Conservation (phyloP, 2,888 invertebrate species). For the Brachyptera putata region DNA sequence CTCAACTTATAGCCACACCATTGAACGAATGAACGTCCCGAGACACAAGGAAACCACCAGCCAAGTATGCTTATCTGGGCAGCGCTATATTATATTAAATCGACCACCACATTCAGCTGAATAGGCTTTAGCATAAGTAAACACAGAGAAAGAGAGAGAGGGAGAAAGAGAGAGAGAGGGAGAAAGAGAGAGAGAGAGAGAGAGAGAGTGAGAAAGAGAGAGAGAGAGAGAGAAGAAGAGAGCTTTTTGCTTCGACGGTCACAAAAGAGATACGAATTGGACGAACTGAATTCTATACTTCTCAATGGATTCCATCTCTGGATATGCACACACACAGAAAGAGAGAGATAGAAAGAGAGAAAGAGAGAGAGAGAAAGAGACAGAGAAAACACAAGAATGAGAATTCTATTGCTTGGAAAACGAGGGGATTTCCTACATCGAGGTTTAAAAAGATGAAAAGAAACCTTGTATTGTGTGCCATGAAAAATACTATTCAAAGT, state of each 20-base stretch:
- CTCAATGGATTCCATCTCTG: too few species aligned
- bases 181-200: too few species aligned
- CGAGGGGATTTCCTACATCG: neutral
- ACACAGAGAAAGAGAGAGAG: too few species aligned
- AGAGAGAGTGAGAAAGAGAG: too few species aligned
- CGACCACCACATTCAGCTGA: conserved; percentile 10
- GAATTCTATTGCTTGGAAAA: conserved; percentile 22
- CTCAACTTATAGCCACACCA: too few species aligned
- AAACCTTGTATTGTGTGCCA: neutral
- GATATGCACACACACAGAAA: too few species aligned
- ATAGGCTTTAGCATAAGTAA: conserved; percentile 11
- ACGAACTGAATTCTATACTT: neutral
- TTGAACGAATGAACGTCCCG: too few species aligned
- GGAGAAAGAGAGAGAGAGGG: too few species aligned
- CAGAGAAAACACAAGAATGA: conserved; percentile 10
- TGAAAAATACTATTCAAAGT: conserved; percentile 1
- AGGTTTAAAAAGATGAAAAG: neutral
- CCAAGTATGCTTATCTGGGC: conserved; percentile 4
- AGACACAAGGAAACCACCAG: too few species aligned
- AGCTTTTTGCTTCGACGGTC: neutral
- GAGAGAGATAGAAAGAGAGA: too few species aligned
- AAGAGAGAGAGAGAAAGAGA: neutral
- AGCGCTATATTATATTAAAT: conserved; percentile 24
- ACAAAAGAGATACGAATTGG: neutral
- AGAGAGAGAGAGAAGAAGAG: too few species aligned